Percentiles rank a stretch among this genome's conserved stretches.
Conservation (phyloP, 2,113 vertebrate genomes). For the Sander vitreus region DNA sequence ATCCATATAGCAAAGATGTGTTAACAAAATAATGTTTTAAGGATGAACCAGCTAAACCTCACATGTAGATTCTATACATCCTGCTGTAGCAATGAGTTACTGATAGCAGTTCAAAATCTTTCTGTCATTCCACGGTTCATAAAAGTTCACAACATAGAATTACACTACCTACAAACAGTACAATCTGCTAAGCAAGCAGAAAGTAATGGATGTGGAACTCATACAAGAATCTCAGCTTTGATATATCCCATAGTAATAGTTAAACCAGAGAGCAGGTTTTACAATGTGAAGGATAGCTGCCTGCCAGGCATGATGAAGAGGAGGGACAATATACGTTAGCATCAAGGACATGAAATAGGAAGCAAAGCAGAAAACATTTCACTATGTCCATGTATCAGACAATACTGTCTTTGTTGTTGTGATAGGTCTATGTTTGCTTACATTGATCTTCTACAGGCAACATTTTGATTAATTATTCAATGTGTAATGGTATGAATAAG, state of each 20-base stretch:
- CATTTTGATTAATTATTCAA: neutral
- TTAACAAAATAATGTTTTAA: neutral
- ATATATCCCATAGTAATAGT: conserved; percentile 62
- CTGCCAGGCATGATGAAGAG: conserved; percentile 41
- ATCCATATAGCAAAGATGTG: neutral
- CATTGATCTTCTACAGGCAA: neutral
- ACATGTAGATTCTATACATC: neutral
- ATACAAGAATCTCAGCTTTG: conserved; percentile 50
- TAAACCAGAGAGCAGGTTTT: conserved; percentile 58
- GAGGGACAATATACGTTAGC: conserved; percentile 5
- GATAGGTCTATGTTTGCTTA: neutral
- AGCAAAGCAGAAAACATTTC: conserved; percentile 20
- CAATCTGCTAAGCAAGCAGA: conserved; percentile 44
- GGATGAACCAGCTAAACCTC: neutral
- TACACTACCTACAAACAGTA: conserved; percentile 24
- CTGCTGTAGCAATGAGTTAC: neutral
- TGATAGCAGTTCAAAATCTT: conserved; percentile 1
- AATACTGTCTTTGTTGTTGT: conserved; percentile 2
- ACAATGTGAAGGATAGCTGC: conserved; percentile 44
- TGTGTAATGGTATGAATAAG: neutral
- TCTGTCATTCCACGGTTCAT: conserved; percentile 29
- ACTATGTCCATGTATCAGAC: neutral
- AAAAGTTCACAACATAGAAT: conserved; percentile 34
- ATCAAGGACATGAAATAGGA: conserved; percentile 14
- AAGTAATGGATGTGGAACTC: conserved; percentile 52